Conservation (phyloP, 2,113 vertebrate genomes). For the Peucedramus taeniatus region DNA sequence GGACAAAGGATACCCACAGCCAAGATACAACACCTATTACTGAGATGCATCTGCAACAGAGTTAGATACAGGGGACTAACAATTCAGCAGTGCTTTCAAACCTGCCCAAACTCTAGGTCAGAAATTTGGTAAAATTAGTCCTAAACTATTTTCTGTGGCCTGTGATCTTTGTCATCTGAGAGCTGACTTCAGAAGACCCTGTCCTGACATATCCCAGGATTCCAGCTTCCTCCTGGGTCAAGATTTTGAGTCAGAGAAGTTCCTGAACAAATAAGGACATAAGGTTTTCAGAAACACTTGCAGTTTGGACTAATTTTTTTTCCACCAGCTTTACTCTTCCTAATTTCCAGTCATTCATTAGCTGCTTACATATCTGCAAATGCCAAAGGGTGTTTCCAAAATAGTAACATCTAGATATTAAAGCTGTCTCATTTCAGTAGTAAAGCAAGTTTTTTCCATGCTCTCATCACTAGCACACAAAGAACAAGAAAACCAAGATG, state of each 20-base stretch:
- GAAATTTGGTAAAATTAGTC: not conserved
- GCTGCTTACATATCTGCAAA: conserved; percentile 19
- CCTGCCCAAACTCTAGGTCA: not conserved
- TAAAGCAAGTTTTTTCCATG: conserved; percentile 35
- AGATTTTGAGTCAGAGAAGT: conserved; percentile 8
- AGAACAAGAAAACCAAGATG: not conserved
- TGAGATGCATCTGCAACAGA: not conserved
- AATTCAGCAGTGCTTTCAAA: not conserved
- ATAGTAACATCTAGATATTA: conserved; percentile 42
- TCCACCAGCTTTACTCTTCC: conserved; percentile 14
- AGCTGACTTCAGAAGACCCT: not conserved
- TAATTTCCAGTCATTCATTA: conserved; percentile 59
- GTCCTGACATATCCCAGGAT: not conserved
- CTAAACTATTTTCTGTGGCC: not conserved
- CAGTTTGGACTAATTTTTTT: not conserved
- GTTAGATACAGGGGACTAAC: not conserved
- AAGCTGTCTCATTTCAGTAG: conserved; percentile 2
- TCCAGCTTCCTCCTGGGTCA: not conserved
- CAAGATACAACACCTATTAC: not conserved
- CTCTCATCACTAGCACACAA: not conserved
- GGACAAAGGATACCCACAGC: not conserved
- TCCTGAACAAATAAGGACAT: conserved; percentile 40
- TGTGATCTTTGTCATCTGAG: not conserved
- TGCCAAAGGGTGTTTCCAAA: conserved; percentile 46
- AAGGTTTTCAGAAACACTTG: conserved; percentile 25